Base-by-base conservation (phyloP, 37 sponge, comb jelly and placozoan genomes). In the Chondrilla cf. caribensis region DNA sequence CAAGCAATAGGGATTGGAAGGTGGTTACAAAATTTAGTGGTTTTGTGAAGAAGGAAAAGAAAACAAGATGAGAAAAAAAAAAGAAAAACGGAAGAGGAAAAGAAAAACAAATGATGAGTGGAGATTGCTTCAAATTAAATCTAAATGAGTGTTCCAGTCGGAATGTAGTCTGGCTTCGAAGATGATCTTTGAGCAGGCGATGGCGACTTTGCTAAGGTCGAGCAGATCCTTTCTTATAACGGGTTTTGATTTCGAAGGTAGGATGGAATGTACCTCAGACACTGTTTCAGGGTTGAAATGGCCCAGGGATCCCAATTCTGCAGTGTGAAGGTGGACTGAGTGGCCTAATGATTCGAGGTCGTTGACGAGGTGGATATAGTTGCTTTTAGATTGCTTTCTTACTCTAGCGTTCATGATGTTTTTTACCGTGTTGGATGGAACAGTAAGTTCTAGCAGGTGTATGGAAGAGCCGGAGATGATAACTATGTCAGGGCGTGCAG, bases 401-500 rank as follows among this genome's bases (percentile, higher is more conserved):
- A 7, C 35, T 9, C 72, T 33, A 28, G 83, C 83, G 14, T 17
- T 18, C 14, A n/a, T 19, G 29, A 68, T 43, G 0, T 22, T 9
- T 32, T 0, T 3, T 1, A 36, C n/a, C 8, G 72, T 38, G 72
- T 82, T 70, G 11, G 32, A 5, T 43, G 83, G 72, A 38, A 68
- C 31, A 24, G 83, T 42, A 32, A 82, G 71, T 35, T 82, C 83
- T 22, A 82, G 73, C 4, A 82, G 24, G n/a, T 7, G 14, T 33
- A 82, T 29, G 0, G 18, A 14, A 0, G 37, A 35, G 32, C 29
- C 21, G 14, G 39, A 22, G 70, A 70, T 42, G 38, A 82, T 44
- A 14, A 82, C 83, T 21, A 82, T 3, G 43, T 67, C 83, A 22
- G 83, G 83, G 15, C 72, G 17, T 17, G 71, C 57, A 21, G 83